These are phyloP conservation scores for Atta texana DNA, from an alignment of 1,140 invertebrate genomes.

Conservation along the genomic window DNA sequence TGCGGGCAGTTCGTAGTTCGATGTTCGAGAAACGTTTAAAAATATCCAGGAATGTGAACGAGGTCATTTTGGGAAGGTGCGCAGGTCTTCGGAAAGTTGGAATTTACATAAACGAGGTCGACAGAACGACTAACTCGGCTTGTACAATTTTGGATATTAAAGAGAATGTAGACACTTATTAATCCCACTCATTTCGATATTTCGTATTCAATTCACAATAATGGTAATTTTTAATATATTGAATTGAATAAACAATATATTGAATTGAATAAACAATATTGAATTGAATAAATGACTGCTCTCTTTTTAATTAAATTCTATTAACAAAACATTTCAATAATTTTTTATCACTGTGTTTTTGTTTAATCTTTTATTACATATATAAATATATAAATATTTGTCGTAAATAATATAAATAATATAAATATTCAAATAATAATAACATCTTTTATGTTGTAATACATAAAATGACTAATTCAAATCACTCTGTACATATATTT, in stretches of 20 bases:
- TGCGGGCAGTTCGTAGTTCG: constrained; percentile 17
- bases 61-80: constrained; percentile 62
- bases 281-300: background rate
- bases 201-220: background rate
- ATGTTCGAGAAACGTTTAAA: constrained; percentile 69
- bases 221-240: background rate
- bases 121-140: constrained; percentile 19
- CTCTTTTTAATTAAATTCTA: background rate
- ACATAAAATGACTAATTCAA: constrained; percentile 1
- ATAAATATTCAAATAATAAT: background rate
- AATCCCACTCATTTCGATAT: background rate
- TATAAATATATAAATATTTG: background rate
- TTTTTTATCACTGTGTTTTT: background rate
- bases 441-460: background rate
- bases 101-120: constrained; percentile 58
- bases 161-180: background rate
- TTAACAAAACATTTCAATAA: background rate
- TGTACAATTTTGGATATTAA: constrained; percentile 30
- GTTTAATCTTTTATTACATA: background rate
- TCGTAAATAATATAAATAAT: background rate
- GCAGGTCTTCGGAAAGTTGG: constrained; percentile 37
- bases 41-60: constrained; percentile 70
- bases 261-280: background rate
- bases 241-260: background rate
- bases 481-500: background rate